Percentiles rank a stretch among this genome's conserved stretches.
Evolutionary conservation across 1,140 invertebrate species (phyloP).

Genomic region (Heliconius himera): DNA sequence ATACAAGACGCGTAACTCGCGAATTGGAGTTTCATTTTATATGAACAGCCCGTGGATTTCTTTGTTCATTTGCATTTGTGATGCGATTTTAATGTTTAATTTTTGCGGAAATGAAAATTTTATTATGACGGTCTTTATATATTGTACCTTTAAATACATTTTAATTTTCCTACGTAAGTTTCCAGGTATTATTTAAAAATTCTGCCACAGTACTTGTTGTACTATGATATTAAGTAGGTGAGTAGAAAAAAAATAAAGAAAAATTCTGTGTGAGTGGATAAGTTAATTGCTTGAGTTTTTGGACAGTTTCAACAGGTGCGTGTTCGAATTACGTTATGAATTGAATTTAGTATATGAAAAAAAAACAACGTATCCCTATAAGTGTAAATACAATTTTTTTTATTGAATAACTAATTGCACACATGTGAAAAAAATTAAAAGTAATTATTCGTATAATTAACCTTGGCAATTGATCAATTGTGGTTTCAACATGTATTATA

Average conservation of each 20-base stretch:
- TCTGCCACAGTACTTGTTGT: background rate
- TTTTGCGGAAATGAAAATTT: conserved; percentile 2
- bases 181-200: background rate
- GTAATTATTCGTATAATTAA: no score
- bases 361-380: no score
- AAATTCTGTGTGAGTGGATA: no score
- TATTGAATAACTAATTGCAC: no score
- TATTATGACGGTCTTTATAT: background rate
- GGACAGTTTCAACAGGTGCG: no score
- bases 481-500: no score
- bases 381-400: no score
- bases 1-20: conserved; percentile 27
- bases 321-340: no score
- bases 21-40: conserved; percentile 20
- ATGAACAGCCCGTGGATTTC: conserved; percentile 23
- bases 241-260: background rate
- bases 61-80: conserved; percentile 25
- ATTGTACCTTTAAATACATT: conserved; percentile 10
- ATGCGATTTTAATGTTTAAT: conserved; percentile 29
- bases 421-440: no score
- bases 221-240: background rate
- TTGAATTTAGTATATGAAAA: no score
- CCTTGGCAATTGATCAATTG: no score
- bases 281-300: no score
- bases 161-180: background rate